These are phyloP conservation scores for Heterotis niloticus DNA, from an alignment of 2,113 vertebrate genomes.

Conservation along the genomic window DNA sequence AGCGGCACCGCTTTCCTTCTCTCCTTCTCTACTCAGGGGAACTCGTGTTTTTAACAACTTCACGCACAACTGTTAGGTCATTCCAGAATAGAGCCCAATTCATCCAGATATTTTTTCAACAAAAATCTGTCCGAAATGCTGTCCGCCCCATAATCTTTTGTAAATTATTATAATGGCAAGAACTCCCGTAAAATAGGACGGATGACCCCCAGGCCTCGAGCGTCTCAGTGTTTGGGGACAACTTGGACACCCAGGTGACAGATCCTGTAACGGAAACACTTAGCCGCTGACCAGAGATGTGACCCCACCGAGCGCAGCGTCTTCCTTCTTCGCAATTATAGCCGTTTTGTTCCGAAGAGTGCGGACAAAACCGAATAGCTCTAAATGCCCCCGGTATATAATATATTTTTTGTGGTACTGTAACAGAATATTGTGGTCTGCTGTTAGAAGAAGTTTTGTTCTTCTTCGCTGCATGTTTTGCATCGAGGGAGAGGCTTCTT, in stretches of 20 bases:
- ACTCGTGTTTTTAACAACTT: neutral
- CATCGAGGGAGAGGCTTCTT: slow-evolving; percentile 69
- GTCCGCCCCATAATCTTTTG: neutral
- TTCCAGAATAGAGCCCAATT: neutral
- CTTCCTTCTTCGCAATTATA: neutral
- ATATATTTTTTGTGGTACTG: slow-evolving; percentile 53
- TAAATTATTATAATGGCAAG: neutral
- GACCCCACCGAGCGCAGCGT: neutral
- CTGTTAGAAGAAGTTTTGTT: slow-evolving; percentile 60
- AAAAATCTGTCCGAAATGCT: neutral
- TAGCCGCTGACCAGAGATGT: neutral
- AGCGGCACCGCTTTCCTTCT: slow-evolving; percentile 37
- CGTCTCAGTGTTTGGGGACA: too few species aligned
- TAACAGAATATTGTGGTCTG: slow-evolving; percentile 73
- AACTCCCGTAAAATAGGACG: too few species aligned
- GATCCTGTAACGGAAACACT: too few species aligned
- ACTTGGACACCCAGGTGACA: too few species aligned
- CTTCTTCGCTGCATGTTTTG: slow-evolving; percentile 55
- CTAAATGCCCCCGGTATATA: slow-evolving; percentile 39
- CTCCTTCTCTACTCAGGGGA: slow-evolving; percentile 39
- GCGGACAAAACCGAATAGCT: slow-evolving; percentile 48
- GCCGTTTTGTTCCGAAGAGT: slow-evolving; percentile 22
- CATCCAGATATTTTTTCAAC: neutral
- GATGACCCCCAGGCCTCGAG: too few species aligned
- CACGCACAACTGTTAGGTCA: neutral